Evolutionary conservation across 2,888 invertebrate species (phyloP).

Genomic region (Agelastica alni): DNA sequence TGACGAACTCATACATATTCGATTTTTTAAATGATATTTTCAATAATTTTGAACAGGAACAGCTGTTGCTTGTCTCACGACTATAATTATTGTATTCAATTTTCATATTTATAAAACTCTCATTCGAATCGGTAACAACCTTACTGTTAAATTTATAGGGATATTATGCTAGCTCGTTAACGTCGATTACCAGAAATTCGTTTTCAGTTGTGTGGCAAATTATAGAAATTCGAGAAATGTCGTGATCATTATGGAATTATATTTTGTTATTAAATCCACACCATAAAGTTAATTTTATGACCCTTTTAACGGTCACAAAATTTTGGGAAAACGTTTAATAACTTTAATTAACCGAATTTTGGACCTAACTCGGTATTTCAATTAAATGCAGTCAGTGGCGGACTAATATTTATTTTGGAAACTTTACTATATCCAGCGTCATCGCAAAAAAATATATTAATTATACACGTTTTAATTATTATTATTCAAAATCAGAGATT

Average conservation of each 20-base stretch:
- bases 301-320: background rate
- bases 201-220: background rate
- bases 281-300: background rate
- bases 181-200: background rate
- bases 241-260: background rate
- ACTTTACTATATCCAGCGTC: no score
- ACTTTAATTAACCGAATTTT: background rate
- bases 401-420: no score
- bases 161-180: conserved; percentile 1
- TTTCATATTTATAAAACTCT: background rate
- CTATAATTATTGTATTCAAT: conserved; percentile 1
- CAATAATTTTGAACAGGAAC: no score
- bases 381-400: no score
- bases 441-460: no score
- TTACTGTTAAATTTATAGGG: background rate
- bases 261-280: background rate
- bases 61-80: background rate
- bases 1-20: no score
- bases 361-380: background rate
- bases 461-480: no score
- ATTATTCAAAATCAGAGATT: no score
- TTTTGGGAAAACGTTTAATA: background rate
- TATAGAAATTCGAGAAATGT: background rate
- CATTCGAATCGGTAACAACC: background rate
- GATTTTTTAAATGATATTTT: no score